These are phyloP conservation scores for Sphyrna mokarran DNA, from an alignment of 2,113 vertebrate genomes.

Conservation along the genomic window DNA sequence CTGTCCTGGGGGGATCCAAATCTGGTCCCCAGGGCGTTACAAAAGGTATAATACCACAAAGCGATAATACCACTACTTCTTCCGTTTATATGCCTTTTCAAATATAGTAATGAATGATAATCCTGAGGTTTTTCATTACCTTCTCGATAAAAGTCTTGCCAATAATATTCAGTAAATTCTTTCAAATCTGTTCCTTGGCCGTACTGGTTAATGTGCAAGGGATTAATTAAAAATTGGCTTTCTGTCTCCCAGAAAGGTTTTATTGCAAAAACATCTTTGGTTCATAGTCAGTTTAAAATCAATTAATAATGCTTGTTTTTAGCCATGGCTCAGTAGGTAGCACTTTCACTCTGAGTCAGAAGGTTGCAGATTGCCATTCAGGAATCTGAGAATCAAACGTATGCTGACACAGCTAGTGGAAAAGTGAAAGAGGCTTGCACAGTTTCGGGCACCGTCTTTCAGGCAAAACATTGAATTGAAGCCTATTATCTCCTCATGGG, in stretches of 20 bases:
- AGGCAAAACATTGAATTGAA: not conserved
- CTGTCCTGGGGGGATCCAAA: too few relatives aligned
- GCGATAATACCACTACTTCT: too few relatives aligned
- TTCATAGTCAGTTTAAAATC: not conserved
- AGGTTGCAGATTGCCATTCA: not conserved
- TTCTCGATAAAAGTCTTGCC: not conserved
- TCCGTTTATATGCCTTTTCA: not conserved
- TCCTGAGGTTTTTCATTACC: not conserved
- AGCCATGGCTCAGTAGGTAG: not conserved
- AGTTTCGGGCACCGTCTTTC: too few relatives aligned
- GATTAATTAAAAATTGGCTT: slow-evolving; percentile 26
- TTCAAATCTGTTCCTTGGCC: not conserved
- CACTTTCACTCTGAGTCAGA: not conserved
- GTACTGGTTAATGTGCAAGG: not conserved
- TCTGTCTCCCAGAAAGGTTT: not conserved
- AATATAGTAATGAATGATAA: not conserved
- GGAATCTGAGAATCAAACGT: not conserved
- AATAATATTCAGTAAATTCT: not conserved
- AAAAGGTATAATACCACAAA: too few relatives aligned
- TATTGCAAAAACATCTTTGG: slow-evolving; percentile 26
- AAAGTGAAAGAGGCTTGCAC: not conserved
- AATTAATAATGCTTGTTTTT: not conserved
- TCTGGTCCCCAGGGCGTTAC: too few relatives aligned
- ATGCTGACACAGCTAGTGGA: not conserved
- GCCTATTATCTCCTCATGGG: too few relatives aligned